phyloP scores from a whole-genome alignment of 2,888 invertebrate genomes.

The Scaptomyza reducta region DNA sequence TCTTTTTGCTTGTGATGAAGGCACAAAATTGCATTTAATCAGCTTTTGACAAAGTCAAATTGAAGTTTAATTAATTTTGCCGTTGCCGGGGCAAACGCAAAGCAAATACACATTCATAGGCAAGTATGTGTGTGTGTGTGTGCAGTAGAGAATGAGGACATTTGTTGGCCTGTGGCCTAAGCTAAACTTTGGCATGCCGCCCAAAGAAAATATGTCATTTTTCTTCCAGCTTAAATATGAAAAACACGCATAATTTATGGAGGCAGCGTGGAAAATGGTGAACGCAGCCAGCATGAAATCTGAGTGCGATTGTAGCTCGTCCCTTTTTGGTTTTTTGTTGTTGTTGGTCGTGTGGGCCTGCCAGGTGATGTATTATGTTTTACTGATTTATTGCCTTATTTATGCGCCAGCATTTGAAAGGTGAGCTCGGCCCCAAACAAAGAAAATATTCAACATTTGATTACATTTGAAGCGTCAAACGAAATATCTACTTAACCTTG shows the following conservation, averaged over 20 bases:
- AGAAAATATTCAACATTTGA: conserved; percentile 53
- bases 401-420: conserved; percentile 54
- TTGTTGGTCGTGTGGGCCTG: conserved; percentile 14
- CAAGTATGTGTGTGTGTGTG: conserved; percentile 9
- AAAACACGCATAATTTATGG: conserved; percentile 71
- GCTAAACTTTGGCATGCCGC: conserved; percentile 41
- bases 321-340: not conserved
- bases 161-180: conserved; percentile 49
- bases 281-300: conserved; percentile 59
- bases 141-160: conserved; percentile 14
- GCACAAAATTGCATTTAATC: conserved; percentile 57
- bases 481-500: not conserved
- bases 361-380: conserved; percentile 76
- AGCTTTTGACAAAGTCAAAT: conserved; percentile 64
- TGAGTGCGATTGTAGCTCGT: conserved; percentile 22
- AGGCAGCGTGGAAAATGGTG: conserved; percentile 30
- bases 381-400: conserved; percentile 74
- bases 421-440: conserved; percentile 24
- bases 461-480: conserved; percentile 40
- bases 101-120: conserved; percentile 17
- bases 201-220: conserved; percentile 74
- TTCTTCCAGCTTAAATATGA: conserved; percentile 49
- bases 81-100: conserved; percentile 34
- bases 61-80: conserved; percentile 69
- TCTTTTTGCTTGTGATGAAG: not conserved